Percentiles rank a stretch among this genome's conserved stretches.
phyloP scores from a whole-genome alignment of 2,113 vertebrate species.

The Myodes glareolus region DNA sequence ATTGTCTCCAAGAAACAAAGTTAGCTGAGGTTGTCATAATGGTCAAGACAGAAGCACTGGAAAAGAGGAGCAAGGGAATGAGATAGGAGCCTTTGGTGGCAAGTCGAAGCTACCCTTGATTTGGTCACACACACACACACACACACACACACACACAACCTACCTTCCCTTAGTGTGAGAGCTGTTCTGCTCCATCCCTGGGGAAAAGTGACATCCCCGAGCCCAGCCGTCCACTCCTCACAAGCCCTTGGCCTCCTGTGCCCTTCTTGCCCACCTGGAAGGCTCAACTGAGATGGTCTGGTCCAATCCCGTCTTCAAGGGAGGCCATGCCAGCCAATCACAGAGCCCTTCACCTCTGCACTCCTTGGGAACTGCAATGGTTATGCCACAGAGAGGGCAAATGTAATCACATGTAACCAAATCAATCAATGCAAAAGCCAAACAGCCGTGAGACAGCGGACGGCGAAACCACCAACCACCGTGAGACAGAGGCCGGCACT shows the following conservation, averaged over 20 bases:
- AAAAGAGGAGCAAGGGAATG: neutral
- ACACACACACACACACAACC: neutral
- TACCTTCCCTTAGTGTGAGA: neutral
- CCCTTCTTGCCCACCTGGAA: neutral
- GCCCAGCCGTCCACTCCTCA: neutral
- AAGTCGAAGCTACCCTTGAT: neutral
- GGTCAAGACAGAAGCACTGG: neutral
- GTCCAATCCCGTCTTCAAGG: neutral
- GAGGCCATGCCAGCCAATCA: neutral
- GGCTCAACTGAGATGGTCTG: neutral
- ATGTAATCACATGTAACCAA: neutral
- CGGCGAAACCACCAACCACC: too few relatives aligned
- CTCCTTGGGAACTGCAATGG: neutral
- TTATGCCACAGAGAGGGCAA: neutral
- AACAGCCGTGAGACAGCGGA: neutral
- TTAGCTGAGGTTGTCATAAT: neutral
- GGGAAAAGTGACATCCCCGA: neutral
- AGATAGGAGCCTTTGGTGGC: neutral
- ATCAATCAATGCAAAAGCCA: neutral
- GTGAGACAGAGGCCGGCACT: neutral
- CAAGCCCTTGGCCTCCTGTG: neutral
- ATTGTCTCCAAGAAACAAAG: neutral
- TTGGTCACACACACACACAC: neutral
- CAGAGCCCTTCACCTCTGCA: neutral
- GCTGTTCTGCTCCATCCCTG: neutral